Percentiles rank a stretch among this genome's conserved stretches.
These are phyloP conservation scores for Neolamprologus longior DNA, from an alignment of 2,113 vertebrate species.

Conservation along the genomic window DNA sequence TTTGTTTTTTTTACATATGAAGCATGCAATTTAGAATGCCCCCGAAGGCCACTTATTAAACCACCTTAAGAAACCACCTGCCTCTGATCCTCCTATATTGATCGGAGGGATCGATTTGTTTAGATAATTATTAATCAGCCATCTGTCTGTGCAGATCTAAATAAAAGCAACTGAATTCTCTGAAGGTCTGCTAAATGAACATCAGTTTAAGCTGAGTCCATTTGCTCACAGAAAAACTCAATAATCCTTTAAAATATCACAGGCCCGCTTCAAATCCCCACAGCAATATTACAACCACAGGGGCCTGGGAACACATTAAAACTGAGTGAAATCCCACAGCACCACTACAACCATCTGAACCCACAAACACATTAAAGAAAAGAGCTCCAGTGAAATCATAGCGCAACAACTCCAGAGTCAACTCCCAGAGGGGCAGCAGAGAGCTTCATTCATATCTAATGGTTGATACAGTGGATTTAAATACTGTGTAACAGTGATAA, in stretches of 20 bases:
- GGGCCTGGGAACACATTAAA: background rate
- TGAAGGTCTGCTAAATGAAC: background rate
- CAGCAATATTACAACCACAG: background rate
- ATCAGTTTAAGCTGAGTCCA: background rate
- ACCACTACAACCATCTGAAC: background rate
- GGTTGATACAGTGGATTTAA: background rate
- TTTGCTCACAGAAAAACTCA: background rate
- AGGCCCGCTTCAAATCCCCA: background rate
- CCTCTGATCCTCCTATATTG: background rate
- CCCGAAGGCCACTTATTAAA: background rate
- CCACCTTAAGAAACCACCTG: background rate
- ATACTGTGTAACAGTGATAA: background rate
- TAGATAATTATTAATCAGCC: background rate
- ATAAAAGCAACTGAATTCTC: background rate
- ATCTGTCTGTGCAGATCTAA: background rate
- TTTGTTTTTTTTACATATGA: too few relatives aligned
- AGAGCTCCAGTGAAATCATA: background rate
- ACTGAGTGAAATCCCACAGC: background rate
- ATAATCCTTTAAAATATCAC: conserved; percentile 1
- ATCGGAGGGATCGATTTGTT: background rate
- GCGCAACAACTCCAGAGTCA: background rate
- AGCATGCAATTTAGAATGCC: background rate
- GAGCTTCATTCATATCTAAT: background rate
- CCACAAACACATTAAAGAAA: background rate
- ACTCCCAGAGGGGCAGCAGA: background rate